Evolutionary conservation across 2,797 vertebrate genomes (phyloP).

Genomic region (Phataginus tricuspis): DNA sequence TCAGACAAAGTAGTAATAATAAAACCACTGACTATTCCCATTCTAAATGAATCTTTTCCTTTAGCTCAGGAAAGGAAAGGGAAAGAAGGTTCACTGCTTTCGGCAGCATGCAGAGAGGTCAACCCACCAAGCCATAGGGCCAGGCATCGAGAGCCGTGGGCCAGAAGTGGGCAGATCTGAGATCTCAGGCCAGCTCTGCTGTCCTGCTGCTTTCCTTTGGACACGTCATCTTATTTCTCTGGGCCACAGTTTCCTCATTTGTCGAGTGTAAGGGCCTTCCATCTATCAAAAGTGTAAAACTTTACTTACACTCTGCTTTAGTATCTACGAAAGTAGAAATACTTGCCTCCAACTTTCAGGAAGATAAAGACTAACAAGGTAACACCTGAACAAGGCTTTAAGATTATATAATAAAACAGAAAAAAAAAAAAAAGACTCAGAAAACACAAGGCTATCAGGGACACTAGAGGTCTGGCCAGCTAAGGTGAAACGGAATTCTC

Average conservation of each 20-base stretch:
- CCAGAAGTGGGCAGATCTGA: neutral
- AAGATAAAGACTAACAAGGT: neutral
- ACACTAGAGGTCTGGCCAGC: neutral
- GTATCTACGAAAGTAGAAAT: neutral
- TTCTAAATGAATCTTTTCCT: neutral
- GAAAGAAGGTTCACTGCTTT: neutral
- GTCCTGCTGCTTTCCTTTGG: neutral
- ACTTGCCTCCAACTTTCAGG: neutral
- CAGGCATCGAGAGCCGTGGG: neutral
- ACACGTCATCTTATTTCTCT: neutral
- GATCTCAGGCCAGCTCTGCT: neutral
- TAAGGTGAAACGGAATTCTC: constrained; percentile 40
- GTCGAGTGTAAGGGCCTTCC: neutral
- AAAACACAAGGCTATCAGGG: neutral
- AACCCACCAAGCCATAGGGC: neutral
- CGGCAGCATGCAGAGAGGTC: neutral
- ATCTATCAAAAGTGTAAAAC: neutral
- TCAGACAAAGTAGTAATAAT: neutral
- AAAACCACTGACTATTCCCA: neutral
- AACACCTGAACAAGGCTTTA: neutral
- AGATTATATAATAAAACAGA: neutral
- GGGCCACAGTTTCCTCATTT: neutral
- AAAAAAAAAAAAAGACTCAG: neutral
- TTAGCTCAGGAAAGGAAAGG: neutral
- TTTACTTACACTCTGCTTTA: neutral